A percentile compares a stretch with the other conserved stretches of the same genome.
phyloP scores from a whole-genome alignment of 2,888 invertebrate species.

The Eurois occulta region DNA sequence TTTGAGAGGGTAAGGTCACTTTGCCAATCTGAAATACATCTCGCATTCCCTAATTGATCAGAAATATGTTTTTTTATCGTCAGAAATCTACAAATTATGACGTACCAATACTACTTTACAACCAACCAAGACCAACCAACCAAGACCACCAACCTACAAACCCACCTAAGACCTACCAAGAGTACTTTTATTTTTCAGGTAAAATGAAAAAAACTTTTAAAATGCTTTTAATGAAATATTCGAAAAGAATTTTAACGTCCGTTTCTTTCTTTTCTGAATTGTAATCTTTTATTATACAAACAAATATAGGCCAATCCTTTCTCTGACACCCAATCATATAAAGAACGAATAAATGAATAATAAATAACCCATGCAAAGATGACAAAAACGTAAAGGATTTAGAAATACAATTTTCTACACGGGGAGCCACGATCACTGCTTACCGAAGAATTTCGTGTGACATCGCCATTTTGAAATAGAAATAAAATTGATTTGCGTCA shows the following conservation, averaged over 20 bases:
- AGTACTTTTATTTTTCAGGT: too few species aligned
- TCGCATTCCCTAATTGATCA: neutral
- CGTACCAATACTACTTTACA: neutral
- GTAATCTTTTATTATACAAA: too few species aligned
- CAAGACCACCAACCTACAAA: too few species aligned
- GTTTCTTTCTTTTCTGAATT: too few species aligned
- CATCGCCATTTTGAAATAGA: slow-evolving; percentile 78
- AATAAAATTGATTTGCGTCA: slow-evolving; percentile 75
- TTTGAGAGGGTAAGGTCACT: slow-evolving; percentile 1
- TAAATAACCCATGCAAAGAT: slow-evolving; percentile 60
- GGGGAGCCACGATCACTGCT: slow-evolving; percentile 76
- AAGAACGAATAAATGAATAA: slow-evolving; percentile 64
- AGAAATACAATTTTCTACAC: slow-evolving; percentile 84
- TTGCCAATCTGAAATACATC: too few species aligned
- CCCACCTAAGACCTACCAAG: too few species aligned
- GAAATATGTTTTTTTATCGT: neutral
- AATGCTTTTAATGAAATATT: too few species aligned
- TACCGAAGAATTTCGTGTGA: slow-evolving; percentile 77
- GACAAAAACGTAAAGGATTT: slow-evolving; percentile 72
- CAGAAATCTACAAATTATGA: neutral
- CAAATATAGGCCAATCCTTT: slow-evolving; percentile 17
- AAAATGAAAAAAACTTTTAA: too few species aligned
- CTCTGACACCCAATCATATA: slow-evolving; percentile 49
- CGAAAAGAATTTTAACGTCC: too few species aligned
- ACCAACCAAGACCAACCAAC: too few species aligned